Evolutionary conservation across 2,113 vertebrate species (phyloP).

Genomic region (Campylomormyrus numenius): DNA sequence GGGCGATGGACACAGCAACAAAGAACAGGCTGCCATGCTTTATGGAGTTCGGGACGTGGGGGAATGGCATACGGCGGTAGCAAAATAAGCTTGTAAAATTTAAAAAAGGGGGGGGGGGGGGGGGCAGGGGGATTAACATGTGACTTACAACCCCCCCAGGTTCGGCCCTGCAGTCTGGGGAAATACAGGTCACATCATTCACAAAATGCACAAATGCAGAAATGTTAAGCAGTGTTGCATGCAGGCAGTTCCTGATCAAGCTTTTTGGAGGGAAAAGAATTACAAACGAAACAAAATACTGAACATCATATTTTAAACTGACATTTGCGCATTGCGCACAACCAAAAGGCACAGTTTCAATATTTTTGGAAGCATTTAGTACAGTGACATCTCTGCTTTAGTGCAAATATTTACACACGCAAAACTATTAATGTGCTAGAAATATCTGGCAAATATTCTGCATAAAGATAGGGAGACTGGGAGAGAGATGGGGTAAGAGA

Average conservation of each 20-base stretch:
- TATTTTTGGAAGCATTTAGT: background rate
- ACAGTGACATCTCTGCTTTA: background rate
- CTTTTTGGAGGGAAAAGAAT: background rate
- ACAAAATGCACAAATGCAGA: background rate
- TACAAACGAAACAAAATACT: background rate
- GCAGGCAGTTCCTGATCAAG: background rate
- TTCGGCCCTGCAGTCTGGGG: background rate
- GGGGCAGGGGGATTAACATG: slow-evolving; percentile 17
- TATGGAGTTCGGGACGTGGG: slow-evolving; percentile 46
- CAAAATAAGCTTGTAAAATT: slow-evolving; percentile 50
- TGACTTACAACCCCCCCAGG: background rate
- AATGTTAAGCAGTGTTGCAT: background rate
- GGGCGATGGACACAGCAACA: slow-evolving; percentile 48
- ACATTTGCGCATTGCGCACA: background rate
- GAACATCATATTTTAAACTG: background rate
- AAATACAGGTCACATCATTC: slow-evolving; percentile 13
- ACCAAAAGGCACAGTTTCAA: background rate
- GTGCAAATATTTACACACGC: background rate
- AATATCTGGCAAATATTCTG: background rate
- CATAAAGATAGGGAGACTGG: background rate
- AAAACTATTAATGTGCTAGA: background rate
- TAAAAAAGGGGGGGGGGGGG: background rate
- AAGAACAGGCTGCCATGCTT: slow-evolving; percentile 38
- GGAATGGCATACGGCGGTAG: slow-evolving; percentile 46
- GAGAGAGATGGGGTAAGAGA: background rate